These are phyloP conservation scores for Muraenolepis orangiensis DNA, from an alignment of 2,797 vertebrate species.

Conservation along the genomic window DNA sequence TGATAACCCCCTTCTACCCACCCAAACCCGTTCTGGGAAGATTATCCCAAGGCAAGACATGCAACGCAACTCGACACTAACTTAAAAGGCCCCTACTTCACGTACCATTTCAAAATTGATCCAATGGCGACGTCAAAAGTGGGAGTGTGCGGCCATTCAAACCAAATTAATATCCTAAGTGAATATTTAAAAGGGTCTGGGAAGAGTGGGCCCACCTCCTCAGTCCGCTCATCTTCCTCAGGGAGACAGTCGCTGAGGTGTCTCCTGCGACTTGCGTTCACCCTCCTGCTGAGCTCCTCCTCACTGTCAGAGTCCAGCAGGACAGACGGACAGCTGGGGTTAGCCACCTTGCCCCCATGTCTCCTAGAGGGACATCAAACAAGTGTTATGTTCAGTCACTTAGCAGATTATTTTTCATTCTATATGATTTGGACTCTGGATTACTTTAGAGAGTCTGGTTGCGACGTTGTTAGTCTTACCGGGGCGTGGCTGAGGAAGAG, in stretches of 20 bases:
- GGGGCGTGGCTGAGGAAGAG: constrained; percentile 62
- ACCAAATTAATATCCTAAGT: neutral
- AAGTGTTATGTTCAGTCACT: too few species aligned
- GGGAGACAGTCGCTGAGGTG: constrained; percentile 73
- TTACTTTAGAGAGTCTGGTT: neutral
- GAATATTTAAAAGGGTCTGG: neutral
- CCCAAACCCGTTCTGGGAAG: neutral
- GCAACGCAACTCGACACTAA: neutral
- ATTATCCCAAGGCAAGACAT: neutral
- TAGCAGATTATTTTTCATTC: too few species aligned
- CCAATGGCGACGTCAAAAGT: too few species aligned
- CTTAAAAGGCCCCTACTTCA: neutral
- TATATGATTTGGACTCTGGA: neutral
- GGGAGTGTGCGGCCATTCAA: neutral
- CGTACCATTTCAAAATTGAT: neutral
- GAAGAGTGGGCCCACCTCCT: constrained; percentile 62
- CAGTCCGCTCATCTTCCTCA: constrained; percentile 70
- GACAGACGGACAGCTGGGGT: constrained; percentile 60
- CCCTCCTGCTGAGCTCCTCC: constrained; percentile 83
- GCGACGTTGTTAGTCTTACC: constrained; percentile 53
- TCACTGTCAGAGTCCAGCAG: constrained; percentile 91
- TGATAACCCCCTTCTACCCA: too few species aligned
- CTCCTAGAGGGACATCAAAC: constrained; percentile 68
- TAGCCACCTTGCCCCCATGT: constrained; percentile 78
- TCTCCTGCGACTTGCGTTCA: constrained; percentile 69